These are phyloP conservation scores for Drosophila suboccidentalis DNA, from an alignment of 2,888 invertebrate species.

Conservation along the genomic window DNA sequence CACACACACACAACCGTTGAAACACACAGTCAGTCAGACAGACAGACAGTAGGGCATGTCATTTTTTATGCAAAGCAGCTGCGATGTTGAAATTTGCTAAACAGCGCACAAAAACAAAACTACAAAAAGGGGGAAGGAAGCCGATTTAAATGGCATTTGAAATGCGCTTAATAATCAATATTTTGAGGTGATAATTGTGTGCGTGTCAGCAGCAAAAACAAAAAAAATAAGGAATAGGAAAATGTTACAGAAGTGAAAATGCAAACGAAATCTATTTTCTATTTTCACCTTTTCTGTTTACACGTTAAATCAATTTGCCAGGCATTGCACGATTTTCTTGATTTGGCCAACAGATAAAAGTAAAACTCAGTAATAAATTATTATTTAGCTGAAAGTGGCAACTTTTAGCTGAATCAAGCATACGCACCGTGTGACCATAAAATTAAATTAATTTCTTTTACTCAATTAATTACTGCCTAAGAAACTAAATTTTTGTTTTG, in stretches of 20 bases:
- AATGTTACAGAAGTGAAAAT: slow-evolving; percentile 12
- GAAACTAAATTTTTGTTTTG: too few species aligned
- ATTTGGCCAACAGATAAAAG: not conserved
- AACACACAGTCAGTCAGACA: slow-evolving; percentile 24
- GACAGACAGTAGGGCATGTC: slow-evolving; percentile 45
- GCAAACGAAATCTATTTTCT: slow-evolving; percentile 1
- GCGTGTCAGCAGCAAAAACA: slow-evolving; percentile 50
- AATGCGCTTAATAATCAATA: slow-evolving; percentile 79
- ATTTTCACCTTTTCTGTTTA: slow-evolving; percentile 11
- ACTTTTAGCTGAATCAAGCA: slow-evolving; percentile 1
- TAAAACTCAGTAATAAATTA: not conserved
- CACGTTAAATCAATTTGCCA: slow-evolving; percentile 7
- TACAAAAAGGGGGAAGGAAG: slow-evolving; percentile 19
- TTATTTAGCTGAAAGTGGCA: not conserved
- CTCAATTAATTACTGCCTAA: too few species aligned
- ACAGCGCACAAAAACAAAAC: slow-evolving; percentile 47
- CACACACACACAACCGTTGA: slow-evolving; percentile 18
- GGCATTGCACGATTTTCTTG: slow-evolving; percentile 7
- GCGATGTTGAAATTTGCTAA: slow-evolving; percentile 52
- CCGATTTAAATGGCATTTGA: slow-evolving; percentile 59
- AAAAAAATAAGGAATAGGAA: too few species aligned
- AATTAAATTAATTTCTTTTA: not conserved
- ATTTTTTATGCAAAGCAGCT: slow-evolving; percentile 76
- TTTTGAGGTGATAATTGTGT: slow-evolving; percentile 78
- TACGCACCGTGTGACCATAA: not conserved